Conservation (phyloP, 2,888 invertebrate genomes). For the Drosophila helvetica region DNA sequence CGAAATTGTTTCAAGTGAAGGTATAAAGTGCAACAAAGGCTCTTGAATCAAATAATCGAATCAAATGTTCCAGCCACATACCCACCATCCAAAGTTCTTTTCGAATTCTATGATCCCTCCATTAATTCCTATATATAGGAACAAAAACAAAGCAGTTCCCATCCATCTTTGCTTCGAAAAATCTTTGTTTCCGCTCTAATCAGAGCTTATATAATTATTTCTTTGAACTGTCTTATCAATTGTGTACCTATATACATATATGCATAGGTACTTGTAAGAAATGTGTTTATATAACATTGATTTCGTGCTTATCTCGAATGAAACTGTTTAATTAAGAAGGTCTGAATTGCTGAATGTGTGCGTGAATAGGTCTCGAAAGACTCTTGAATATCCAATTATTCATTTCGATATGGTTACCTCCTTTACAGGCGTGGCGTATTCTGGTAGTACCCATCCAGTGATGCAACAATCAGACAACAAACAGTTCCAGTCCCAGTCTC, state of each 20-base stretch:
- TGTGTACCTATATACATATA: too few species aligned
- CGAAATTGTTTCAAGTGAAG: neutral
- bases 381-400: neutral
- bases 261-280: accelerated
- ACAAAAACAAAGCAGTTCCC: too few species aligned
- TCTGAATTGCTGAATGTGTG: neutral
- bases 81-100: too few species aligned
- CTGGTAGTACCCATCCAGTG: slow-evolving; percentile 18
- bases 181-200: neutral
- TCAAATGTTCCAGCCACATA: too few species aligned
- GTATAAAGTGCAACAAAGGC: too few species aligned
- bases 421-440: slow-evolving; percentile 3
- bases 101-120: too few species aligned
- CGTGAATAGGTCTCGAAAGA: neutral
- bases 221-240: neutral
- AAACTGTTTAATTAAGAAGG: neutral
- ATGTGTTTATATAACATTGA: neutral
- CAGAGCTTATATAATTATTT: neutral
- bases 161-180: too few species aligned
- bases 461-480: slow-evolving; percentile 24
- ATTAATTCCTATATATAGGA: too few species aligned
- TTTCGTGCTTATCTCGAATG: neutral
- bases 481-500: neutral
- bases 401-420: neutral
- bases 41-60: too few species aligned